phyloP scores from a whole-genome alignment of 2,888 invertebrate genomes.

The Xanthia togata region DNA sequence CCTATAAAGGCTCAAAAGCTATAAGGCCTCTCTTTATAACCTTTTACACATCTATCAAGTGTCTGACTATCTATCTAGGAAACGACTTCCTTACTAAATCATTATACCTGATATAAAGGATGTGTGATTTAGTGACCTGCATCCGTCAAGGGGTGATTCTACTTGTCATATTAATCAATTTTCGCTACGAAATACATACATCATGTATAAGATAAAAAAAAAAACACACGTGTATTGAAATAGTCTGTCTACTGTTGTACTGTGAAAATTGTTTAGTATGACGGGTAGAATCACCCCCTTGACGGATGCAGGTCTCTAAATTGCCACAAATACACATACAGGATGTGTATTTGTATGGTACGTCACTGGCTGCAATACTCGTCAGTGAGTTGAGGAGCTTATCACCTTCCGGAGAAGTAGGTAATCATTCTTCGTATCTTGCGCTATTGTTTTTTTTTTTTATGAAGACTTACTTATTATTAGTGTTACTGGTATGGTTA shows the following conservation, averaged over 20 bases:
- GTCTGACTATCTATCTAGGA: neutral
- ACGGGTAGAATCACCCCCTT: too few relatives aligned
- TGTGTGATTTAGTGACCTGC: too few relatives aligned
- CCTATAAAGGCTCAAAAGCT: neutral
- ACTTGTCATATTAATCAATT: too few relatives aligned
- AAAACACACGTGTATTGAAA: too few relatives aligned
- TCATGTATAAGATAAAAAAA: too few relatives aligned
- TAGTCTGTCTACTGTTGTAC: neutral
- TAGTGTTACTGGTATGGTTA: neutral
- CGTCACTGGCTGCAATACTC: neutral
- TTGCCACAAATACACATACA: too few relatives aligned
- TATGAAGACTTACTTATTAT: neutral
- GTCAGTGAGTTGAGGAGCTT: neutral
- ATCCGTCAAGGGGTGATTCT: too few relatives aligned
- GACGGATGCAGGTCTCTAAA: too few relatives aligned
- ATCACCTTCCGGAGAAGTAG: neutral
- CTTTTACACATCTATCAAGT: neutral
- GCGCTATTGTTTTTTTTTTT: neutral
- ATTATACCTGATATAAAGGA: neutral
- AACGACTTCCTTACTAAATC: neutral
- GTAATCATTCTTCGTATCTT: neutral
- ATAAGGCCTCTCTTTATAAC: neutral
- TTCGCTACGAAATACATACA: too few relatives aligned
- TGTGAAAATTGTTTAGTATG: too few relatives aligned
- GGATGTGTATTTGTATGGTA: neutral